phyloP scores from a whole-genome alignment of 2,797 vertebrate species.

The Syndactyla subalaris region DNA sequence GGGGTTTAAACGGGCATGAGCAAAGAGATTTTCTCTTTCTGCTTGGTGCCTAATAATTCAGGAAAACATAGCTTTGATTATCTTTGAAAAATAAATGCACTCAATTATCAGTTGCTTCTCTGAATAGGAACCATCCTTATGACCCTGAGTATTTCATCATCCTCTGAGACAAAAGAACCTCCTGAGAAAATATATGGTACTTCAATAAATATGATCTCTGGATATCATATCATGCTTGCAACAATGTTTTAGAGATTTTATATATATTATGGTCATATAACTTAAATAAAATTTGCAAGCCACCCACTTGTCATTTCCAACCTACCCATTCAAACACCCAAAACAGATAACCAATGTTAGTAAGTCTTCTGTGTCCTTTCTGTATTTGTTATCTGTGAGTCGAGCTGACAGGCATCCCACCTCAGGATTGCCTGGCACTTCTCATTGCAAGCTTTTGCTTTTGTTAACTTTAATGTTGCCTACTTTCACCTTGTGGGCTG shows the following conservation, averaged over 20 bases:
- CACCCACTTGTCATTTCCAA: background rate
- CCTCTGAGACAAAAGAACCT: background rate
- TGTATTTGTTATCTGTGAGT: background rate
- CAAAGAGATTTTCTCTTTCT: background rate
- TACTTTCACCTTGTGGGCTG: background rate
- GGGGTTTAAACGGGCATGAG: background rate
- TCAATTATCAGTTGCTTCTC: background rate
- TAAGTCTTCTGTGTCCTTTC: background rate
- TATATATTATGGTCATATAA: background rate
- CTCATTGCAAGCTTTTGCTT: background rate
- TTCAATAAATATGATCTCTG: background rate
- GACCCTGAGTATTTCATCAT: background rate
- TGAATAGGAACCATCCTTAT: background rate
- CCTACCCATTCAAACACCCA: background rate
- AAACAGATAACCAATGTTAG: background rate
- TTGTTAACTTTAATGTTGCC: background rate
- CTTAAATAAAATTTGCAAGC: background rate
- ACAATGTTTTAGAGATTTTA: background rate
- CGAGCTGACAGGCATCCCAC: background rate
- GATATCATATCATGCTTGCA: background rate
- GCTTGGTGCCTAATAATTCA: background rate
- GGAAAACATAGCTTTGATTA: background rate
- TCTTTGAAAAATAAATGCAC: background rate
- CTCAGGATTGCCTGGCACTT: background rate
- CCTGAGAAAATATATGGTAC: background rate